A percentile compares a stretch with the other conserved stretches of the same genome.
phyloP scores from a whole-genome alignment of 2,888 invertebrate genomes.

The Bombylius discolor region DNA sequence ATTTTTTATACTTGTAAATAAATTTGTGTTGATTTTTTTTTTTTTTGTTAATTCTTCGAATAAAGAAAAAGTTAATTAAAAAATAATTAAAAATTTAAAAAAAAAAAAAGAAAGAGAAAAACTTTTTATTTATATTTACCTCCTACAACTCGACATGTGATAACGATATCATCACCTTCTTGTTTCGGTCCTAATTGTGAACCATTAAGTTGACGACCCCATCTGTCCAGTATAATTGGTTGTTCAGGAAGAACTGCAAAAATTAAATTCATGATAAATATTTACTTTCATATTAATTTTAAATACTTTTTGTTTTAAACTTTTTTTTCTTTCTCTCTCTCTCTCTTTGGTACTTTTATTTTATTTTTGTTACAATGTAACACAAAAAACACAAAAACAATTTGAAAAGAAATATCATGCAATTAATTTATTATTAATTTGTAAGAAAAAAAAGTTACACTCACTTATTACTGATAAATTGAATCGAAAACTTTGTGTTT shows the following conservation, averaged over 20 bases:
- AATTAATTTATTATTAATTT: neutral
- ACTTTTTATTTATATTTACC: constrained; percentile 42
- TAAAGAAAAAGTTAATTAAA: neutral
- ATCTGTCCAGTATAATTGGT: constrained; percentile 71
- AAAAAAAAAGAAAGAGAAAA: neutral
- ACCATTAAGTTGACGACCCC: constrained; percentile 69
- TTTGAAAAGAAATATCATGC: neutral
- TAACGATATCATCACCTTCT: constrained; percentile 71
- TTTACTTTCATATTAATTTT: too few relatives aligned
- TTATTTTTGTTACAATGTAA: neutral
- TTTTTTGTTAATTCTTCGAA: too few relatives aligned
- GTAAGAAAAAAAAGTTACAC: constrained; percentile 27
- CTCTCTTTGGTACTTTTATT: neutral
- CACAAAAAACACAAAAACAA: neutral
- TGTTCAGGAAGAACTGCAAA: constrained; percentile 72
- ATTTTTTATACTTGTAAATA: too few relatives aligned
- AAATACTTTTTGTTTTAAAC: too few relatives aligned
- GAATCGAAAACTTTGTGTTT: constrained; percentile 78
- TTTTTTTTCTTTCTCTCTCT: too few relatives aligned
- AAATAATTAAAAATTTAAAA: neutral
- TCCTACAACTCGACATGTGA: constrained; percentile 77
- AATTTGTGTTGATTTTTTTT: too few relatives aligned
- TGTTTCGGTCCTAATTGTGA: constrained; percentile 70
- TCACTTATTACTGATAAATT: constrained; percentile 83
- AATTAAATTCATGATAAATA: neutral